Percentiles rank a stretch among this genome's conserved stretches.
Evolutionary conservation across 2,888 invertebrate species (phyloP).

Genomic region (Baronia brevicornis): DNA sequence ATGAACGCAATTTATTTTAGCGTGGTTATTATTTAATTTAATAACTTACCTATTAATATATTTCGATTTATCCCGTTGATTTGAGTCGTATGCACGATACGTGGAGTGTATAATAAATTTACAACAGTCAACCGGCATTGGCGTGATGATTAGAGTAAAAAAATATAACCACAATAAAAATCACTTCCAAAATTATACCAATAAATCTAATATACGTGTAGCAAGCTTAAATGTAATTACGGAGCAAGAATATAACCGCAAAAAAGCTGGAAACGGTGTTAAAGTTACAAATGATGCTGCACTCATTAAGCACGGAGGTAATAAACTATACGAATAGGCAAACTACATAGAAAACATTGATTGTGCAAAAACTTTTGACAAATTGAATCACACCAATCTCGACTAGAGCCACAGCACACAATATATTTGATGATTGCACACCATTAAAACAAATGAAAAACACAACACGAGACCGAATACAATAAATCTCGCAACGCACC

Average conservation of each 20-base stretch:
- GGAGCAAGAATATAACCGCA: conserved; percentile 26
- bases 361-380: conserved; percentile 54
- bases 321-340: conserved; percentile 43
- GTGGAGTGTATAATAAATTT: no score
- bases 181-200: no score
- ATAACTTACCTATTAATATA: no score
- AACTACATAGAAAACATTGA: conserved; percentile 35
- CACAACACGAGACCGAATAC: background rate
- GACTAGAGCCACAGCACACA: conserved; percentile 20
- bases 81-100: no score
- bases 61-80: no score
- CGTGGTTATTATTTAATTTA: no score
- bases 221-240: conserved; percentile 20
- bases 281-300: conserved; percentile 48
- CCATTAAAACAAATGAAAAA: background rate
- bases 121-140: no score
- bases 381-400: conserved; percentile 54
- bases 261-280: conserved; percentile 32
- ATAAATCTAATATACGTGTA: no score
- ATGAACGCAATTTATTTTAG: no score
- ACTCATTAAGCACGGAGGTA: conserved; percentile 43
- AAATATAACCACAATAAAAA: no score
- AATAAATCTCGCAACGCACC: no score
- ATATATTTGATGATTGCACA: background rate
- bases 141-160: no score